Conservation (phyloP, 2,113 vertebrate genomes). For the Ammodytes dubius region DNA sequence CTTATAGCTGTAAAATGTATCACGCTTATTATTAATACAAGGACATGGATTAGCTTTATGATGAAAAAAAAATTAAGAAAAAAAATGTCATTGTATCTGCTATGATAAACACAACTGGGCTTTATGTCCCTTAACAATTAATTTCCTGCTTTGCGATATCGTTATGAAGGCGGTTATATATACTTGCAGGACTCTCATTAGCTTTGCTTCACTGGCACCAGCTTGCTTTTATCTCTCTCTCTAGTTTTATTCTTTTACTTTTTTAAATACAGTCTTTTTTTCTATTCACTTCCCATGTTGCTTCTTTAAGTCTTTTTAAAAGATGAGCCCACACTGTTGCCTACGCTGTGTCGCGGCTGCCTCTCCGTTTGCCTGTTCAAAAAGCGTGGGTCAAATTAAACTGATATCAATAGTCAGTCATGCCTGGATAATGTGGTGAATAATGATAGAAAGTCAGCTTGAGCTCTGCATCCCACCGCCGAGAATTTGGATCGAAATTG, state of each 20-base stretch:
- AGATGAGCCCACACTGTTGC: conserved; percentile 15
- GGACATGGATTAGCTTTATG: conserved; percentile 52
- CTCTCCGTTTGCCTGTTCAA: conserved; percentile 19
- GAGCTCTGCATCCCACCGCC: conserved; percentile 26
- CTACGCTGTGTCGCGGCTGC: neutral
- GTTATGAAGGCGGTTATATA: conserved; percentile 53
- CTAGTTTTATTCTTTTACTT: conserved; percentile 26
- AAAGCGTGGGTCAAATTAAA: conserved; percentile 41
- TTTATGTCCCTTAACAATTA: conserved; percentile 77
- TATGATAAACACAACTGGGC: conserved; percentile 73
- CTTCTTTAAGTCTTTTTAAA: conserved; percentile 4
- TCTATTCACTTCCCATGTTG: conserved; percentile 3
- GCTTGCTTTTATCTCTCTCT: neutral
- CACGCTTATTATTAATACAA: conserved; percentile 46
- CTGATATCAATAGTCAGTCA: conserved; percentile 44
- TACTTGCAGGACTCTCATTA: conserved; percentile 64
- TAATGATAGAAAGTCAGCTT: conserved; percentile 48
- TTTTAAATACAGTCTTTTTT: conserved; percentile 3
- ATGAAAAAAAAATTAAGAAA: no score
- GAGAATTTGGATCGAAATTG: conserved; percentile 24
- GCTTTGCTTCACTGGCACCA: conserved; percentile 65
- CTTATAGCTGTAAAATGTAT: conserved; percentile 33
- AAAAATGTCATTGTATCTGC: conserved; percentile 54
- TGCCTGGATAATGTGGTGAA: conserved; percentile 39
- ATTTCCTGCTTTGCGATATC: conserved; percentile 71